A percentile compares a stretch with the other conserved stretches of the same genome.
Evolutionary conservation across 2,888 invertebrate genomes (phyloP).

Genomic region (Drosophila nigricruria): DNA sequence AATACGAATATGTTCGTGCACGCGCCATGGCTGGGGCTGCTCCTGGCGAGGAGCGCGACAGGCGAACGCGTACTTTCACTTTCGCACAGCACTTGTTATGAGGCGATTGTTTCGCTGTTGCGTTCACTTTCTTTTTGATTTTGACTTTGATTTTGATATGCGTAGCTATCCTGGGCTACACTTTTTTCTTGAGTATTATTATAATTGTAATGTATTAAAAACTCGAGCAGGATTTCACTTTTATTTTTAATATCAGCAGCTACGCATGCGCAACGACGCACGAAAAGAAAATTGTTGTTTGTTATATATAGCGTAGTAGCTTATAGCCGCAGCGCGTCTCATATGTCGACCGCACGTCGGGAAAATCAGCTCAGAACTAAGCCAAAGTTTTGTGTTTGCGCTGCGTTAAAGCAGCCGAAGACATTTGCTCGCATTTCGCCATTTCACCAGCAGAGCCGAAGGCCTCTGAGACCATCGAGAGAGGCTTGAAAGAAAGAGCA

Average conservation of each 20-base stretch:
- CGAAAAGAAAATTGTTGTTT: slow-evolving; percentile 67
- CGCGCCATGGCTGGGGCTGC: slow-evolving; percentile 43
- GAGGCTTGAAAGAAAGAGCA: slow-evolving; percentile 6
- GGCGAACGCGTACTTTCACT: slow-evolving; percentile 74
- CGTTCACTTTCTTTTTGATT: slow-evolving; percentile 69
- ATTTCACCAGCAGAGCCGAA: slow-evolving; percentile 55
- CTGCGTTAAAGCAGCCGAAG: slow-evolving; percentile 61
- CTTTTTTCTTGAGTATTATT: background rate
- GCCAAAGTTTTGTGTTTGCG: slow-evolving; percentile 66
- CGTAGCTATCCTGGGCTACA: slow-evolving; percentile 40
- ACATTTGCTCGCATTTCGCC: slow-evolving; percentile 60
- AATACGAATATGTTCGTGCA: slow-evolving; percentile 31
- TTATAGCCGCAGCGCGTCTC: slow-evolving; percentile 9
- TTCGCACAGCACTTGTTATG: slow-evolving; percentile 53
- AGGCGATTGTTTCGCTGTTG: slow-evolving; percentile 16
- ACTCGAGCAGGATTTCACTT: slow-evolving; percentile 74
- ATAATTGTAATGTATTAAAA: background rate
- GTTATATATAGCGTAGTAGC: slow-evolving; percentile 8
- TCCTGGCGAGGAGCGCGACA: slow-evolving; percentile 46
- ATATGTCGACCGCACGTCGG: slow-evolving; percentile 78
- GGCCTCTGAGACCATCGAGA: background rate
- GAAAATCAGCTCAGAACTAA: slow-evolving; percentile 84
- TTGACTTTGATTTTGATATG: background rate
- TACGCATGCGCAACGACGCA: slow-evolving; percentile 71
- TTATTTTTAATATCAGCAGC: slow-evolving; percentile 59